Base-by-base conservation (phyloP, 2,113 vertebrate genomes). In the Neogobius melanostomus region DNA sequence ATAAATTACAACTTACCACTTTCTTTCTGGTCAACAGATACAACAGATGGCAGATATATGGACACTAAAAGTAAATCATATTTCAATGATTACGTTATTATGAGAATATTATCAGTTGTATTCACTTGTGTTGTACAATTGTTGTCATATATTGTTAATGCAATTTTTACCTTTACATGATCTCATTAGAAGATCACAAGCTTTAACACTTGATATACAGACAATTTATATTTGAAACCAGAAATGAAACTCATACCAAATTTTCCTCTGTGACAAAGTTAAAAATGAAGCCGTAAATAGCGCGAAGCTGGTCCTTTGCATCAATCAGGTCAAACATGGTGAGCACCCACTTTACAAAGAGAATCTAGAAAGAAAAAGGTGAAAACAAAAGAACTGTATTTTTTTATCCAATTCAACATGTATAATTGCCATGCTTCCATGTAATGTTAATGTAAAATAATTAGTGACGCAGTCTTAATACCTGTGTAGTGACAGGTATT, bases 241-340 rank as follows among this genome's bases (percentile, higher is more conserved):
- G 28, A 52, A n/a, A 60, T 56, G 28, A 0, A 3, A 4, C 7
- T 87, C 93, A 82, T 92, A 99, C 98, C 95, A 97, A 69, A 73
- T 83, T 91, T 76, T 97, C 96, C 11, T 97, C 92, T 47, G 91
- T 93, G 76, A 98, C 85, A 59, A 93, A 95, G 90, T 17, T 93
- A 89, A 99, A 99, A 88, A 99, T 95, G 85, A 95, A 93, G 71
- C 96, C 95, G 80, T 98, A 99, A 61, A 99, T 90, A 1, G 94
- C 92, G 77, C 89, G 90, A 69, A 99, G 77, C 15, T 95, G 80
- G 14, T 97, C 95, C 81, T 97, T 99, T 48, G 72, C 83, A 63
- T 97, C 93, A 71, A 98, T 94, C 87, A 96, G 93, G 91, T 98
- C 96, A 92, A 97, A 98, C 76, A 98, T 16, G 1, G 95, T 94